Conservation (phyloP, 2,888 invertebrate genomes). For the Platycheirus albimanus region DNA sequence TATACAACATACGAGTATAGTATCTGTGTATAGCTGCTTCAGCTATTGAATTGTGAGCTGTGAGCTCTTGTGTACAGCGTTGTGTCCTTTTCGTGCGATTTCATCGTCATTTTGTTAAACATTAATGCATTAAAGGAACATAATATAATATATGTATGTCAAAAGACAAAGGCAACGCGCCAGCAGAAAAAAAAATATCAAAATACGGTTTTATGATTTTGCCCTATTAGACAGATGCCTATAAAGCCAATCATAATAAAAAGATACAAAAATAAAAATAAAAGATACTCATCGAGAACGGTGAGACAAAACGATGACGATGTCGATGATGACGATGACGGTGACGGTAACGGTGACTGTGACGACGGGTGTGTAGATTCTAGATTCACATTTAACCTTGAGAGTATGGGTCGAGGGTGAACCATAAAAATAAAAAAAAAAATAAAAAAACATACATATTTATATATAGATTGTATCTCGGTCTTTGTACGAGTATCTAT, state of each 20-base stretch:
- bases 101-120: conserved; percentile 49
- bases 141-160: conserved; percentile 48
- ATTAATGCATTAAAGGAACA: conserved; percentile 67
- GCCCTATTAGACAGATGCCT: conserved; percentile 71
- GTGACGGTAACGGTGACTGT: too few species aligned
- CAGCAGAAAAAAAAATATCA: conserved; percentile 63
- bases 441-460: conserved; percentile 3
- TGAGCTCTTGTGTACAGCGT: not conserved
- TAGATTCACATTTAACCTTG: conserved; percentile 3
- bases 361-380: not conserved
- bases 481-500: conserved; percentile 13
- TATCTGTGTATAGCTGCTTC: too few species aligned
- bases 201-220: conserved; percentile 70
- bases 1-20: too few species aligned
- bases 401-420: not conserved
- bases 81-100: conserved; percentile 7
- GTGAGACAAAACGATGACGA: not conserved
- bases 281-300: conserved; percentile 34
- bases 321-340: too few species aligned
- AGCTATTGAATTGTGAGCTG: too few species aligned
- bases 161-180: conserved; percentile 42
- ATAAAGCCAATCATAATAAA: conserved; percentile 73
- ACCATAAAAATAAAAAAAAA: too few species aligned
- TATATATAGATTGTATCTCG: conserved; percentile 1
- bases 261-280: conserved; percentile 38